Evolutionary conservation across 2,113 vertebrate genomes (phyloP), one percentile per base, ranked within the genome.

Genomic region (Oreochromis aureus): DNA sequence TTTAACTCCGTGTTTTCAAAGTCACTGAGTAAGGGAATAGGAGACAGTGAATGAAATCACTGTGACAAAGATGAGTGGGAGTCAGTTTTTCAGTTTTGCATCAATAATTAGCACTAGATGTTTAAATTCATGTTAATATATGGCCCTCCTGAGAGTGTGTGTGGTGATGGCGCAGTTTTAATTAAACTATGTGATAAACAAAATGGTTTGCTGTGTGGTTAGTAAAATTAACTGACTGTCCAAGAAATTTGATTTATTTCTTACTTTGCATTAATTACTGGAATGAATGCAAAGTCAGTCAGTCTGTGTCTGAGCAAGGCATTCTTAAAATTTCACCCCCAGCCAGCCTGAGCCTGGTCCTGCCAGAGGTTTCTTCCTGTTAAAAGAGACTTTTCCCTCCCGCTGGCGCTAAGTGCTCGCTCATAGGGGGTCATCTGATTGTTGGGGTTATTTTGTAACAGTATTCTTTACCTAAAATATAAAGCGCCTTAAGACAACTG

Each of bases 11-110:
- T 8, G 5, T 73, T 71, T 73, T 73, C 39, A 46, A 4, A 73
- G 66, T 46, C 46, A 73, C 5, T 0, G 66, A 24, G 39, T 73
- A 16, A 27, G 41, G 13, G 41, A 0, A 44, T 0, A 15, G 36
- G n/a, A 71, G 13, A 27, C 58, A 32, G 36, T 41, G 63, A 41
- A 69, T 41, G 19, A 41, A 69, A 69, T 22, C 36, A 66, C 34
- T 41, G 63, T 41, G 63, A 69, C 34, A 13, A 39, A 69, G 19
- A 46, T 73, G 39, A 73, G 8, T 10, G 41, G 16, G 69, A 48
- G 24, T 27, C 22, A 15, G 36, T 15, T 41, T 69, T 69, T 15
- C 63, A 69, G 63, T 16, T 73, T 18, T 30, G 24, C 24, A 51
- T 48, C 44, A 48, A 30, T 51, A 51, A 51, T 19, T 51, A 69